Evolutionary conservation across 1,140 invertebrate species (phyloP).

Genomic region (Drosophila kepulauana): DNA sequence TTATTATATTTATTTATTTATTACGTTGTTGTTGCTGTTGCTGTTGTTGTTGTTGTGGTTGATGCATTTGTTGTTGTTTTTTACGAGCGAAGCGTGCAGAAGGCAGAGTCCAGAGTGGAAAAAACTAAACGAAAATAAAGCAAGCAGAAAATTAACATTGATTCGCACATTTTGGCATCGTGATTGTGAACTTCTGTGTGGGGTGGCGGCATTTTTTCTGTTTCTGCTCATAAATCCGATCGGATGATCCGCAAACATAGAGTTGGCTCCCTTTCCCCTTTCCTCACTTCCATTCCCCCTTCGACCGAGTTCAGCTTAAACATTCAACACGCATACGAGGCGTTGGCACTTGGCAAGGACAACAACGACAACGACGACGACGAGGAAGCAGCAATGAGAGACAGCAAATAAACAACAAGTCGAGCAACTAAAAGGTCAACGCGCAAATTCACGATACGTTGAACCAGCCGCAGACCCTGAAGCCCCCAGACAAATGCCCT

Average conservation of each 20-base stretch:
- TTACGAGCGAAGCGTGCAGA: slow-evolving; percentile 13
- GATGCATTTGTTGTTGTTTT: slow-evolving; percentile 2
- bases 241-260: not conserved
- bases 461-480: slow-evolving; percentile 58
- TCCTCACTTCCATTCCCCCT: not conserved
- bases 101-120: slow-evolving; percentile 6
- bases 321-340: slow-evolving; percentile 24
- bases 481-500: slow-evolving; percentile 3
- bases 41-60: not conserved
- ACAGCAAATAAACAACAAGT: slow-evolving; percentile 19
- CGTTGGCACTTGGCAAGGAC: slow-evolving; percentile 78
- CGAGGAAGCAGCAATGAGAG: slow-evolving; percentile 44
- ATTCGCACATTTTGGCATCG: slow-evolving; percentile 63
- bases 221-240: slow-evolving; percentile 33
- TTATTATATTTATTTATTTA: slow-evolving; percentile 9
- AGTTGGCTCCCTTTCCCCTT: too few relatives aligned
- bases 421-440: slow-evolving; percentile 69
- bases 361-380: slow-evolving; percentile 31
- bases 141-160: slow-evolving; percentile 60
- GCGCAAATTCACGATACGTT: slow-evolving; percentile 72
- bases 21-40: slow-evolving; percentile 8
- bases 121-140: slow-evolving; percentile 22
- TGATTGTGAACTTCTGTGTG: not conserved
- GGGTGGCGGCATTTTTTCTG: slow-evolving; percentile 7
- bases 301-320: not conserved